Conservation (phyloP, 2,797 vertebrate species). For the Leucoraja ocellata region DNA sequence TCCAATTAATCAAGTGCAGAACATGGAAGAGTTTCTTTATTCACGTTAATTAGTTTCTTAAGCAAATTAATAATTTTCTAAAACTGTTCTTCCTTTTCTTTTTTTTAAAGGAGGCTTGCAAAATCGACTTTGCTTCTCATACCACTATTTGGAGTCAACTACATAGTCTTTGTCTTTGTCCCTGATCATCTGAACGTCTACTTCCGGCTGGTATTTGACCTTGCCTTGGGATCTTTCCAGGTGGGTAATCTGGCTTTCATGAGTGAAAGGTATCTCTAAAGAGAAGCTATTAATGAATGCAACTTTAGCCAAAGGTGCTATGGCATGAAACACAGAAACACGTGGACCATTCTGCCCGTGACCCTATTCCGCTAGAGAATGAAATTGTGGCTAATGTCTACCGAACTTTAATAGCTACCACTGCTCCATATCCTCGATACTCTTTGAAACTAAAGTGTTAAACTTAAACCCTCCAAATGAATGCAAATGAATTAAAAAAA, state of each 20-base stretch:
- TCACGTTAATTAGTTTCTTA: not conserved
- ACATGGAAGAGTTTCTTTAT: not conserved
- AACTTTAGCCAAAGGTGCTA: not conserved
- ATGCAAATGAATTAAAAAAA: not conserved
- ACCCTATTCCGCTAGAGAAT: not conserved
- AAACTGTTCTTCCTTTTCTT: not conserved
- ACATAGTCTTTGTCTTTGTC: constrained; percentile 31
- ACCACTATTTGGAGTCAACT: constrained; percentile 23
- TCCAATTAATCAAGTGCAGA: not conserved
- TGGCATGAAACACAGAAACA: not conserved
- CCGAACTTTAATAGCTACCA: not conserved
- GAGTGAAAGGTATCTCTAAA: too few relatives aligned
- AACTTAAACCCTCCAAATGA: not conserved
- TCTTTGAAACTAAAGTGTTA: not conserved
- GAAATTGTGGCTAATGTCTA: not conserved
- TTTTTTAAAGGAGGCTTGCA: constrained; percentile 9
- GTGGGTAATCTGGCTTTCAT: not conserved
- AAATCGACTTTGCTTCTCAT: constrained; percentile 24
- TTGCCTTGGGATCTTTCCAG: constrained; percentile 21
- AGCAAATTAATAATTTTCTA: not conserved
- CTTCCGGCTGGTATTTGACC: constrained; percentile 4
- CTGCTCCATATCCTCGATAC: not conserved
- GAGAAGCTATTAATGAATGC: not conserved
- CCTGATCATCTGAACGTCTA: constrained; percentile 9
- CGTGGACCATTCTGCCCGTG: not conserved